Evolutionary conservation across 2,888 invertebrate genomes (phyloP).

Genomic region (Drosophila buzzatii): DNA sequence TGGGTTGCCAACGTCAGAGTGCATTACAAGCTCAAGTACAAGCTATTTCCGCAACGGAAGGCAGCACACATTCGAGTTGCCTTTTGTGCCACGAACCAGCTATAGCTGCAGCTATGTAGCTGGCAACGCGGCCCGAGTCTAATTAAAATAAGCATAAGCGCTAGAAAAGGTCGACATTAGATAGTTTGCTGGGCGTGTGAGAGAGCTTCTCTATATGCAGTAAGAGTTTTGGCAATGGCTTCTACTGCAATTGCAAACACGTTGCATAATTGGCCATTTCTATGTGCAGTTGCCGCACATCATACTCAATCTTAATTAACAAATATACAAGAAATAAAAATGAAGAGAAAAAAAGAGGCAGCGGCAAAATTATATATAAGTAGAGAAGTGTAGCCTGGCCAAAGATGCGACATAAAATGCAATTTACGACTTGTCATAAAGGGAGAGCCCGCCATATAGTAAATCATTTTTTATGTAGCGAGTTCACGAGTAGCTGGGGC

Average conservation of each 20-base stretch:
- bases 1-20: constrained; percentile 23
- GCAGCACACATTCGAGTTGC: constrained; percentile 61
- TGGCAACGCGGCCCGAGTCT: constrained; percentile 56
- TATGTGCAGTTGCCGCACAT: constrained; percentile 77
- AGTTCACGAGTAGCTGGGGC: constrained; percentile 57
- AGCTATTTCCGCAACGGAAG: constrained; percentile 77
- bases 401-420: constrained; percentile 76
- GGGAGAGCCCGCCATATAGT: constrained; percentile 77
- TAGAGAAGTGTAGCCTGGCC: constrained; percentile 25
- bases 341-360: too few relatives aligned
- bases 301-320: constrained; percentile 79
- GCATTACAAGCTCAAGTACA: constrained; percentile 70
- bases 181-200: constrained; percentile 32
- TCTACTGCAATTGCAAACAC: constrained; percentile 63
- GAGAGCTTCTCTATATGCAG: not conserved
- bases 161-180: constrained; percentile 63
- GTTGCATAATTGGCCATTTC: constrained; percentile 78
- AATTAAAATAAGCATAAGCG: constrained; percentile 74
- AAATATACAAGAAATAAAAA: constrained; percentile 74
- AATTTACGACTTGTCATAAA: constrained; percentile 82
- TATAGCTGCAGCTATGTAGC: not conserved
- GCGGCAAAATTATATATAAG: not conserved
- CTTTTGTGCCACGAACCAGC: constrained; percentile 53
- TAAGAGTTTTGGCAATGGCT: constrained; percentile 44
- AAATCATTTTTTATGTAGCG: constrained; percentile 82